Base-by-base conservation (phyloP, 2,113 vertebrate species). In the Piprites chloris region DNA sequence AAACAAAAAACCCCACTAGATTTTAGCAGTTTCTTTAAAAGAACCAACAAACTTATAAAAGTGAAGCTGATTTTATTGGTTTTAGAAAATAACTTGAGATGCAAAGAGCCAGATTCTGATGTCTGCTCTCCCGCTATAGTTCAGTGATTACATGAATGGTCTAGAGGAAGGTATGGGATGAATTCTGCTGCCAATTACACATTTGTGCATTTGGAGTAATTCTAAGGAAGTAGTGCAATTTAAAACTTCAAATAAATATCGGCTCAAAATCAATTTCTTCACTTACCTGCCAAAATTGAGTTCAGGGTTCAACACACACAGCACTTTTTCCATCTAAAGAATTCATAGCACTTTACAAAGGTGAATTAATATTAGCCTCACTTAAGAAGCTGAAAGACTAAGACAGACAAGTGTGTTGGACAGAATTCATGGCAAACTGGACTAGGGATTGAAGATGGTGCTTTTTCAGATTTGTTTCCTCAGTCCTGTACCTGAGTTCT, bases 161-260 rank as follows among this genome's bases (percentile, higher is more conserved):
- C 68, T 85, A 3, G 28, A 81, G 76, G 78, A 79, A 80, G 1
- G 33, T n/a, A 32, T 23, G 33, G 68, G 79, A 33, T 71, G 39
- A 84, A 90, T 96, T 93, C 76, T 94, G 65, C 82, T 88, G 44
- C 67, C 92, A 86, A 13, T 95, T 92, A 89, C 26, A 68, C 26
- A 15, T 90, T 84, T 86, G 68, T 72, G 42, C 68, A 72, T 85
- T 90, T 84, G 68, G 55, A 94, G 39, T 61, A 93, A 86, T 69
- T 77, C 83, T 84, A 58, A 93, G 80, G 61, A 96, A 94, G 63
- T 69, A 76, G 37, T 76, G 75, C 72, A 88, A 90, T 94, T 90
- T 95, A 90, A 92, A 97, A 89, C 73, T 92, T 79, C 56, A 84
- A 95, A 96, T 94, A 97, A 92, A 88, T 92, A 94, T 61, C 87